A percentile compares a stretch with the other conserved stretches of the same genome.
phyloP scores from a whole-genome alignment of 2,888 invertebrate species.

The Meteorus colon region DNA sequence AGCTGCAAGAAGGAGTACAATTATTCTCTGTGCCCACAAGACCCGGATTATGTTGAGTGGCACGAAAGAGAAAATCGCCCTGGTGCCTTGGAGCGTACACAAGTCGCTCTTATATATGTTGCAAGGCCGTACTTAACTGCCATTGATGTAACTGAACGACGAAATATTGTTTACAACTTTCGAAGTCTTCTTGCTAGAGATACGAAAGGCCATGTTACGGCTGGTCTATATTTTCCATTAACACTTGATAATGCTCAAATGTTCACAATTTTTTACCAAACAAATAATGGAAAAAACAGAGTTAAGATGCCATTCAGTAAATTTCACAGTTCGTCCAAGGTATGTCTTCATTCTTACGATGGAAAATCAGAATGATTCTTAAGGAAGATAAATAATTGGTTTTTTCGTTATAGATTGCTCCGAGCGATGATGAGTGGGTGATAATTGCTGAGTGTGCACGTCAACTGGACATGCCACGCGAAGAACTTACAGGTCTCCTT shows the following conservation, averaged over 20 bases:
- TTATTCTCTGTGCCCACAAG: conserved; percentile 82
- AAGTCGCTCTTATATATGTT: conserved; percentile 85
- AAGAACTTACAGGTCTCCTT: conserved; percentile 79
- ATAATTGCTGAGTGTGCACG: conserved; percentile 82
- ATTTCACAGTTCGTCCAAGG: conserved; percentile 78
- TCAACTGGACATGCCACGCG: conserved; percentile 81
- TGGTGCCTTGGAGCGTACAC: conserved; percentile 76
- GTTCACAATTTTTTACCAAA: conserved; percentile 88
- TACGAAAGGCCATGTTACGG: conserved; percentile 86
- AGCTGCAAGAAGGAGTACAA: conserved; percentile 88
- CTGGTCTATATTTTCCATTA: conserved; percentile 90
- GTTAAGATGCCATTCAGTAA: conserved; percentile 84
- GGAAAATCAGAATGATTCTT: neutral
- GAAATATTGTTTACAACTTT: conserved; percentile 90
- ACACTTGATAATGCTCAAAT: conserved; percentile 73
- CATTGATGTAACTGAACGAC: conserved; percentile 89
- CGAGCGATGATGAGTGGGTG: conserved; percentile 74
- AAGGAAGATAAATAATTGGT: conserved; percentile 15
- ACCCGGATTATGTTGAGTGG: conserved; percentile 89
- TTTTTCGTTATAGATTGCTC: conserved; percentile 58
- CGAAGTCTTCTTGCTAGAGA: conserved; percentile 87
- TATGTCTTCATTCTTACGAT: conserved; percentile 60
- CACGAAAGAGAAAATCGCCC: conserved; percentile 83
- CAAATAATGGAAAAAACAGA: conserved; percentile 79
- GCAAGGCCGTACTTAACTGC: conserved; percentile 86